Base-by-base conservation (phyloP, 2,888 invertebrate species). In the Drosophila dives region DNA sequence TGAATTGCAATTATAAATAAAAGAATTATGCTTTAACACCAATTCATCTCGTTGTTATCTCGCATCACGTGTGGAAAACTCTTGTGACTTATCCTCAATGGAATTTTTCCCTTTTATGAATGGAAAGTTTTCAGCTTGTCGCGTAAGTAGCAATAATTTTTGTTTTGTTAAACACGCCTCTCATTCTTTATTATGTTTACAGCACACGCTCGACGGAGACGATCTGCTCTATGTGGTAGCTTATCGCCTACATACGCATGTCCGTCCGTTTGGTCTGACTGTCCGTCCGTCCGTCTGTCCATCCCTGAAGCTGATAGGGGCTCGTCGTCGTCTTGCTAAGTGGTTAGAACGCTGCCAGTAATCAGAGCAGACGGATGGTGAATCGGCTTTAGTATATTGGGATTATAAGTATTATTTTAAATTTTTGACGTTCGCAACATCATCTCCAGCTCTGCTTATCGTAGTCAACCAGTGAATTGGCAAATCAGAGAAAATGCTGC, bases 331-430 rank as follows among this genome's bases (percentile, higher is more conserved):
- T 61, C 70, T 63, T 45, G 68, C 65, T 71, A 32, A 26, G 79
- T 80, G 78, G 90, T 77, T 77, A 91, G 91, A 91, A 91, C 74
- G 85, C 72, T 84, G 84, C 78, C 64, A 89, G 77, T 81, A 72
- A 82, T 91, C 81, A 80, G 69, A 75, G 86, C 77, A 79, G 80
- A 74, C 91, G 83, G 91, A 86, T 86, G 86, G 78, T 61, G 62
- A 75, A 77, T 66, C 68, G 70, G 64, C 71, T 64, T 54, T 45
- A 65, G 54, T 53, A 59, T 60, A 59, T 60, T 58, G 56, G 48
- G 34, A 71, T 59, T 17, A 70, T 45, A 32, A 56, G 2, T n/a
- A 60, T 38, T 40, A 40, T 23, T 49, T 64, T 64, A 29, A n/a
- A 33, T 36, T 50, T 20, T 34, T 58, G 10, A 48, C 17, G 17